These are phyloP conservation scores for Urophycis tenuis DNA, from an alignment of 2,797 vertebrate genomes.

Conservation along the genomic window DNA sequence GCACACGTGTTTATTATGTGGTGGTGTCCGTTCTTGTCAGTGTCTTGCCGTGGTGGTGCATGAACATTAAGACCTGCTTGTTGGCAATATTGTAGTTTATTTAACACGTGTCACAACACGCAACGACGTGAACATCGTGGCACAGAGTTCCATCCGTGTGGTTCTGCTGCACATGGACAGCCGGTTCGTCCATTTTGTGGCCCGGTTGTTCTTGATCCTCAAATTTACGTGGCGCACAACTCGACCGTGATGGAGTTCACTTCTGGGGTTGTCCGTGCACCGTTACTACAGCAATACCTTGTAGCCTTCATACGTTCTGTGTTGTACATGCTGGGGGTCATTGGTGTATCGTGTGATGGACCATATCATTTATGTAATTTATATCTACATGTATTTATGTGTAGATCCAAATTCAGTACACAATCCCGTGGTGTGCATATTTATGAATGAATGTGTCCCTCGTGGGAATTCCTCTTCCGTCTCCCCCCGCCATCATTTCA, in stretches of 20 bases:
- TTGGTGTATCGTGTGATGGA: not conserved
- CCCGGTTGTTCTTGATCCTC: not conserved
- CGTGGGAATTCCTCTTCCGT: slow-evolving; percentile 32
- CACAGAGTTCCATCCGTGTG: not conserved
- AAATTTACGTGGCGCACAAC: not conserved
- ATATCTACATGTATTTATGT: not conserved
- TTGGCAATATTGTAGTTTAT: not conserved
- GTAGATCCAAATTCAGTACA: not conserved
- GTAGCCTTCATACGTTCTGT: not conserved
- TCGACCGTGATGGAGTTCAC: not conserved
- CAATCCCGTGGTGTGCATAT: not conserved
- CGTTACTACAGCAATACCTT: not conserved
- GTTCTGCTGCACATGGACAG: not conserved
- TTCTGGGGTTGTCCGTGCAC: not conserved
- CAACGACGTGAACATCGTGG: not conserved
- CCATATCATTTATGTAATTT: not conserved
- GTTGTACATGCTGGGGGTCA: not conserved
- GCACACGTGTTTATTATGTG: no score
- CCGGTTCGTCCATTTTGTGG: not conserved
- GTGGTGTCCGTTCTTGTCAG: no score
- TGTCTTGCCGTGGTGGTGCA: not conserved
- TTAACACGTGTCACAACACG: no score
- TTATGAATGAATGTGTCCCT: not conserved
- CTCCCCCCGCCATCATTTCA: slow-evolving; percentile 24
- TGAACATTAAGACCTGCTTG: not conserved